A percentile compares a stretch with the other conserved stretches of the same genome.
Evolutionary conservation across 2,888 invertebrate species (phyloP).

Genomic region (Zaprionus obscuricornis): DNA sequence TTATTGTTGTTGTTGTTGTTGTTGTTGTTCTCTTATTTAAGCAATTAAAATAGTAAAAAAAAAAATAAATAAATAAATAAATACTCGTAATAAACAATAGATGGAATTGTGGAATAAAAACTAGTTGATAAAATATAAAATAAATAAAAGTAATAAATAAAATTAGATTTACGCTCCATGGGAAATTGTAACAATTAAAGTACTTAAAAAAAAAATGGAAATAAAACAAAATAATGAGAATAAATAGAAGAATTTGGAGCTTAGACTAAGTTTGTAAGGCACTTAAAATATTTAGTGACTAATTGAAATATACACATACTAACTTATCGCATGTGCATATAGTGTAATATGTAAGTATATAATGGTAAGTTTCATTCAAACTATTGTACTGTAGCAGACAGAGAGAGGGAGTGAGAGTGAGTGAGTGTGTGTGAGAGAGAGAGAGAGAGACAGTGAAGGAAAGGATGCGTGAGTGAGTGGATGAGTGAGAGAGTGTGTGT

Average conservation of each 20-base stretch:
- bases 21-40: constrained; percentile 23
- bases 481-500: neutral
- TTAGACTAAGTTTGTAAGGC: constrained; percentile 73
- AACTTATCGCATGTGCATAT: constrained; percentile 5
- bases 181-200: no score
- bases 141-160: constrained; percentile 6
- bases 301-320: constrained; percentile 69
- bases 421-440: constrained; percentile 3
- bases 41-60: constrained; percentile 47
- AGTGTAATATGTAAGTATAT: constrained; percentile 5
- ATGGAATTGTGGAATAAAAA: constrained; percentile 19
- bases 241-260: constrained; percentile 26
- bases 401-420: constrained; percentile 36
- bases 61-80: constrained; percentile 44
- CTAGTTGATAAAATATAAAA: constrained; percentile 35
- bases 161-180: no score
- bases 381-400: constrained; percentile 16
- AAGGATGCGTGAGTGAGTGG: neutral
- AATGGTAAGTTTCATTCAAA: constrained; percentile 4
- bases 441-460: constrained; percentile 20
- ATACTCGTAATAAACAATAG: constrained; percentile 24
- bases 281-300: constrained; percentile 83
- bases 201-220: constrained; percentile 18
- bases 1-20: no score
- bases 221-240: constrained; percentile 5